A percentile compares a stretch with the other conserved stretches of the same genome.
Conservation (phyloP, 1,140 invertebrate species). For the Brachionus asplanchnoidis region DNA sequence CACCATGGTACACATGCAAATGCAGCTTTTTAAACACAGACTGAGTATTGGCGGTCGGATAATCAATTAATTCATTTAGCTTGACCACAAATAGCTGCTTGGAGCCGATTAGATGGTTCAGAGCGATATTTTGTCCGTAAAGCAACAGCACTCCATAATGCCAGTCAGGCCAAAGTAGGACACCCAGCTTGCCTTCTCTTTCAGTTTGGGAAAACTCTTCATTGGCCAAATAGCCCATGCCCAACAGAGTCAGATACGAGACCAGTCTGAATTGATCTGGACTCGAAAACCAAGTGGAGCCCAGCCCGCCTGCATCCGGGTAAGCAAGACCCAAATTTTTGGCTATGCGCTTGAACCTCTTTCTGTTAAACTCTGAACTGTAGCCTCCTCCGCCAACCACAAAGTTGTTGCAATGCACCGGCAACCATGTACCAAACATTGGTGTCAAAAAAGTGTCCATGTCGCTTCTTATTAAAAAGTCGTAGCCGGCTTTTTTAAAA, state of each 20-base stretch:
- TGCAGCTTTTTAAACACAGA: constrained; percentile 18
- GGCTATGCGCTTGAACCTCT: neutral
- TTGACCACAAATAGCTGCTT: constrained; percentile 9
- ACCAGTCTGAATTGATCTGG: neutral
- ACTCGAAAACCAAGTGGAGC: constrained; percentile 37
- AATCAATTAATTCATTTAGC: constrained; percentile 19
- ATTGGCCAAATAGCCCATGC: constrained; percentile 15
- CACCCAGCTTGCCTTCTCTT: constrained; percentile 15
- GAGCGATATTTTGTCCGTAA: constrained; percentile 22
- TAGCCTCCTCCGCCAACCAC: constrained; percentile 27
- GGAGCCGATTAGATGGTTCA: constrained; percentile 22
- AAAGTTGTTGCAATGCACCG: constrained; percentile 17
- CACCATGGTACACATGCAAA: constrained; percentile 37
- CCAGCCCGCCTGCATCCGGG: neutral
- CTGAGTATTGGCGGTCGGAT: neutral
- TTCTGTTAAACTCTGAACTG: constrained; percentile 23
- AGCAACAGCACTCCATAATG: constrained; percentile 40
- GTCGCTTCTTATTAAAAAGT: constrained; percentile 34
- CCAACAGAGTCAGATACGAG: neutral
- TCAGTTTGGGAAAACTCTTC: constrained; percentile 34
- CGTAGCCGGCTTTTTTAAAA: constrained; percentile 23
- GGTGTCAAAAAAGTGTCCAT: constrained; percentile 42
- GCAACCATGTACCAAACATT: constrained; percentile 25
- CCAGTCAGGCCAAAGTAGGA: constrained; percentile 42
- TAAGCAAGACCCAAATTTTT: constrained; percentile 1